phyloP scores from a whole-genome alignment of 2,113 vertebrate species.

The Redunca redunca region DNA sequence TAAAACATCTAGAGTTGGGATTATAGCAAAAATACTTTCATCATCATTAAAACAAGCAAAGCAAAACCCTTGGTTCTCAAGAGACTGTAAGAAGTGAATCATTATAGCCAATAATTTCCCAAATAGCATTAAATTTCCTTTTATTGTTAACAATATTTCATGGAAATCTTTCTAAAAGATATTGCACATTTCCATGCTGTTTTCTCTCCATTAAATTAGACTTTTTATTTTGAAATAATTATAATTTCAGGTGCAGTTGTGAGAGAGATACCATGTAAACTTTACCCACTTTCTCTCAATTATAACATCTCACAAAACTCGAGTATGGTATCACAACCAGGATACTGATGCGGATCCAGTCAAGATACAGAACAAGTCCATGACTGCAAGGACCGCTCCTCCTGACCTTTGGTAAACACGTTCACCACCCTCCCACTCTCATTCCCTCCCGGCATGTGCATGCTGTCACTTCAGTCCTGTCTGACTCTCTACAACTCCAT shows the following conservation, averaged over 20 bases:
- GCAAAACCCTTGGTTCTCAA: conserved; percentile 23
- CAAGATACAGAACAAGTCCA: not conserved
- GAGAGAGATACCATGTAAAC: not conserved
- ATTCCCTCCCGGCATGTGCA: not conserved
- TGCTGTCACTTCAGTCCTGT: not conserved
- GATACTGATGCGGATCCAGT: too few species aligned
- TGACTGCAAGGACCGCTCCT: not conserved
- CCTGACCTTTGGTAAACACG: not conserved
- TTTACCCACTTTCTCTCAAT: not conserved
- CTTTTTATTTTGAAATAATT: not conserved
- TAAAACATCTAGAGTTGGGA: not conserved
- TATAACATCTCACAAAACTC: not conserved
- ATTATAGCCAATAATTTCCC: not conserved
- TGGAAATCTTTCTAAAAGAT: conserved; percentile 2
- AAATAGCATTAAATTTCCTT: not conserved
- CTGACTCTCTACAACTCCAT: not conserved
- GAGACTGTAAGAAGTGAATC: not conserved
- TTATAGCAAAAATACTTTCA: not conserved
- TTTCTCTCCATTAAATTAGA: not conserved
- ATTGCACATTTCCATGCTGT: not conserved
- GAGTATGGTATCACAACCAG: not conserved
- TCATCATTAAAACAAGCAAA: conserved; percentile 21
- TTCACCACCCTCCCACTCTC: not conserved
- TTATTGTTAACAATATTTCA: not conserved
- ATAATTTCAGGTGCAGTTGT: not conserved